Evolutionary conservation across 2,113 vertebrate genomes (phyloP).

Genomic region (Cathartes aura): DNA sequence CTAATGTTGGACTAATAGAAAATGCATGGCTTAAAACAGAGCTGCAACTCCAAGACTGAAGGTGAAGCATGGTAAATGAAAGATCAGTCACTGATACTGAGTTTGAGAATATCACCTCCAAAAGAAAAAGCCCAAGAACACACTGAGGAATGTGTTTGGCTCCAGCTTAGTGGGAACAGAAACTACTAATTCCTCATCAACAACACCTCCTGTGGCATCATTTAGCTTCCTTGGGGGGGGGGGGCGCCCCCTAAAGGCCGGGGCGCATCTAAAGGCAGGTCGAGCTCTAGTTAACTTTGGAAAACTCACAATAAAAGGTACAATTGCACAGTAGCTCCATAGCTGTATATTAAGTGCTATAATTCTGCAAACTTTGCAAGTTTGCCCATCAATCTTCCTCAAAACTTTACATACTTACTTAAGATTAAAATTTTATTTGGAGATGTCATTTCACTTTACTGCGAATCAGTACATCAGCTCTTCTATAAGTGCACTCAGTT

Average conservation of each 20-base stretch:
- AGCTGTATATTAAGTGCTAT: not conserved
- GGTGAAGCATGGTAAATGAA: not conserved
- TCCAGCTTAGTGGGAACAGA: constrained; percentile 27
- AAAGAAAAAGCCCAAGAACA: not conserved
- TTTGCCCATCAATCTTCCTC: constrained; percentile 23
- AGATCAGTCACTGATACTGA: not conserved
- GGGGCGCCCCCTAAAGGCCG: too few species aligned
- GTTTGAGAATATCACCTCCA: not conserved
- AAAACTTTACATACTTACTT: constrained; percentile 46
- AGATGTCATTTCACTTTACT: constrained; percentile 67
- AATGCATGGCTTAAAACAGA: not conserved
- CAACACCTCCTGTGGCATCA: not conserved
- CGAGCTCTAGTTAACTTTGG: not conserved
- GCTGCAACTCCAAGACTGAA: not conserved
- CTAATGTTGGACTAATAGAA: not conserved
- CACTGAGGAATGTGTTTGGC: not conserved
- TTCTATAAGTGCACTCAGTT: constrained; percentile 74
- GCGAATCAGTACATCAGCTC: constrained; percentile 71
- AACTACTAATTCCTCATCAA: constrained; percentile 55
- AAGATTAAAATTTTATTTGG: constrained; percentile 66
- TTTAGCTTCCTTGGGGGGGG: not conserved
- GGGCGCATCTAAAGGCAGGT: not conserved
- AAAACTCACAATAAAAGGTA: not conserved
- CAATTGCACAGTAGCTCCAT: not conserved
- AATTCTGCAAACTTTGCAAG: constrained; percentile 46